Base-by-base conservation (phyloP, 2,888 invertebrate species). In the Oscheius sp. region DNA sequence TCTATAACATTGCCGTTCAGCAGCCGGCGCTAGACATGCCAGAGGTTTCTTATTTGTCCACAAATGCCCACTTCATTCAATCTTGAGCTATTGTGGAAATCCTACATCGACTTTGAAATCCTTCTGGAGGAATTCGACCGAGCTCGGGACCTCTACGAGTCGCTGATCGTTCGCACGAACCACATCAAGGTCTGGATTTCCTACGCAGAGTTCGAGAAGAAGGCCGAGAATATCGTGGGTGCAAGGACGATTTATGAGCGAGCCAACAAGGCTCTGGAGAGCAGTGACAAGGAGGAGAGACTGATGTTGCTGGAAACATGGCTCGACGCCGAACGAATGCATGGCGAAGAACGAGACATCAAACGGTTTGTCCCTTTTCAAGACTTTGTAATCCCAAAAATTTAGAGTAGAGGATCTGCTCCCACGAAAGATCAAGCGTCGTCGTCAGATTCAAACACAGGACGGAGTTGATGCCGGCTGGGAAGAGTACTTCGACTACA, bases 111-210 rank as follows among this genome's bases (percentile, higher is more conserved):
- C 90, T 99, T 98, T 91, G 98, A 99, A 92, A 95, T 96, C 37
- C 93, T 94, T 9, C 94, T 95, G 89, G 95, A 94, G 68, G 96
- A 98, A 90, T 93, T 93, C 53, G 95, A 95, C 78, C 93, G 93
- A 84, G 96, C 96, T 0, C 92, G 98, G 77, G 93, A 93, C 82
- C 92, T 99, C 13, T 99, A 97, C 90, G 94, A 96, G 90, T 92
- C 95, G 83, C 91, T 99, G 51, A 90, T 99, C 68, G 94, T 96
- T 89, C 92, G 96, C 86, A 97, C 99, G 0, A 93, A 94, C 66
- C 96, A 95, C 91, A 96, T 99, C 0, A 99, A 99, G 92, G 96
- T 96, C 1, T 99, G 98, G 99, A 93, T 98, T 83, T 96, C 97
- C 57, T 97, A 94, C 91, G 96, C 96, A 0, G 95, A 96, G 90